Evolutionary conservation across 1,140 invertebrate genomes (phyloP).

Genomic region (Drosophila orena): DNA sequence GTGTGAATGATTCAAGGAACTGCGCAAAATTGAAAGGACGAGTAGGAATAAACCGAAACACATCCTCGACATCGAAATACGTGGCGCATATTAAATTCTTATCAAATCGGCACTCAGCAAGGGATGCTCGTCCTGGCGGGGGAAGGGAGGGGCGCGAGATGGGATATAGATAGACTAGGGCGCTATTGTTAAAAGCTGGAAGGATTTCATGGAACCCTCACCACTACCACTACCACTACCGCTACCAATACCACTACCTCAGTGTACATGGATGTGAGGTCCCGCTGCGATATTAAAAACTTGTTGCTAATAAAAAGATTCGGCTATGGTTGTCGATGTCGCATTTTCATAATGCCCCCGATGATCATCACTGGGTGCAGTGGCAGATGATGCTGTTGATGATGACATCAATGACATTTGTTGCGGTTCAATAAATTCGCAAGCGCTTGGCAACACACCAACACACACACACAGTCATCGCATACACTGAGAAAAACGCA

Average conservation of each 20-base stretch:
- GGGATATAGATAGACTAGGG: constrained; percentile 48
- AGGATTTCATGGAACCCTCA: constrained; percentile 46
- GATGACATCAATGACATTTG: constrained; percentile 82
- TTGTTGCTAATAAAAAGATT: constrained; percentile 79
- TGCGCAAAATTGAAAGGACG: constrained; percentile 32
- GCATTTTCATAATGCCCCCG: constrained; percentile 30
- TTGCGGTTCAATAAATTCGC: constrained; percentile 82
- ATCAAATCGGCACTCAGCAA: constrained; percentile 64
- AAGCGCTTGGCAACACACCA: constrained; percentile 50
- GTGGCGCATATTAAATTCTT: constrained; percentile 81
- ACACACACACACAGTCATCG: background rate
- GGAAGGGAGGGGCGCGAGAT: constrained; percentile 6
- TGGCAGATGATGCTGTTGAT: constrained; percentile 40
- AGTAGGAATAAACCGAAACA: constrained; percentile 59
- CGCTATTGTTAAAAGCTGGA: constrained; percentile 69
- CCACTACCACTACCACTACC: background rate
- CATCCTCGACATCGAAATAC: constrained; percentile 63
- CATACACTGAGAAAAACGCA: background rate
- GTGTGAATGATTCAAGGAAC: constrained; percentile 50
- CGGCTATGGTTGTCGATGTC: constrained; percentile 50
- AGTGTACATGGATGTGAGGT: constrained; percentile 35
- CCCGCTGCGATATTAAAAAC: constrained; percentile 77
- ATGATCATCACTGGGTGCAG: constrained; percentile 35
- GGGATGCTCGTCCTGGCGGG: constrained; percentile 33
- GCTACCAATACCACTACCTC: constrained; percentile 3